phyloP scores from a whole-genome alignment of 2,113 vertebrate genomes.

The Calyptomena viridis region DNA sequence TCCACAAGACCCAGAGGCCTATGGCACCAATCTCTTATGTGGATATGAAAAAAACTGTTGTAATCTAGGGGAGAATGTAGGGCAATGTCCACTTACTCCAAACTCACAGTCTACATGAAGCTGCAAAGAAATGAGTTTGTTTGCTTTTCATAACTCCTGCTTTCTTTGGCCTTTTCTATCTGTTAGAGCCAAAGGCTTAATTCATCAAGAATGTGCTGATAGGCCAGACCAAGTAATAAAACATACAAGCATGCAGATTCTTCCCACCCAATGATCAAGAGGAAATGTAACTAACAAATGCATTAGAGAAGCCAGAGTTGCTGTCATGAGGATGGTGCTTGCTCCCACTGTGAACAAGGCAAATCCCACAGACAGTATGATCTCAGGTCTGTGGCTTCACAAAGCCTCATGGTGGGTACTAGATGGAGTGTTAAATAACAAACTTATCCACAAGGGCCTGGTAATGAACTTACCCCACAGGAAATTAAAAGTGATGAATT shows the following conservation, averaged over 20 bases:
- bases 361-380: slow-evolving; percentile 39
- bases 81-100: not conserved
- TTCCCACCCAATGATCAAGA: slow-evolving; percentile 76
- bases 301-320: slow-evolving; percentile 75
- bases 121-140: slow-evolving; percentile 25
- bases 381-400: slow-evolving; percentile 26
- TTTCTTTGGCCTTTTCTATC: slow-evolving; percentile 57
- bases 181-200: slow-evolving; percentile 14
- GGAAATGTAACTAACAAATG: slow-evolving; percentile 82
- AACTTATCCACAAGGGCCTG: not conserved
- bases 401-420: slow-evolving; percentile 29
- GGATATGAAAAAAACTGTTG: not conserved
- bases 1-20: not conserved
- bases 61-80: not conserved
- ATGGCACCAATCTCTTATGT: not conserved
- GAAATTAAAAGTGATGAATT: slow-evolving; percentile 48
- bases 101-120: not conserved
- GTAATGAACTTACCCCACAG: not conserved
- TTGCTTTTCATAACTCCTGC: slow-evolving; percentile 32
- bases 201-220: slow-evolving; percentile 78
- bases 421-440: slow-evolving; percentile 55
- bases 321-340: slow-evolving; percentile 65
- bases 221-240: slow-evolving; percentile 76
- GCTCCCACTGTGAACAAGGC: slow-evolving; percentile 53
- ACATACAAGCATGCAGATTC: slow-evolving; percentile 69